Base-by-base conservation (phyloP, 2,113 vertebrate genomes). In the Gymnocephalus cernua region DNA sequence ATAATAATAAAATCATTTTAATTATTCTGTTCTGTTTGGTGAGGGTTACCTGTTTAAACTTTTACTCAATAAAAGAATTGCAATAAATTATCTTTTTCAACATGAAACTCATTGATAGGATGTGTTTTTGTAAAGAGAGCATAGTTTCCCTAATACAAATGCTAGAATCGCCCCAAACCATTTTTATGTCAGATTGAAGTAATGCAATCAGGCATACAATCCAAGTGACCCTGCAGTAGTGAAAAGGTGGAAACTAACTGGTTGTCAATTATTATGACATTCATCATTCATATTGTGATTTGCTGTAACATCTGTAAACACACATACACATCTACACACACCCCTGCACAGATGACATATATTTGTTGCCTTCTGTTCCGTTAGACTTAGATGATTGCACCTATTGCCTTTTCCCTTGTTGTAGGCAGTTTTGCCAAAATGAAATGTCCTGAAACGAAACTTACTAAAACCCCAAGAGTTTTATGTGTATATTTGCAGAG, bases 211-310 rank as follows among this genome's bases (percentile, higher is more conserved):
- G 35, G 23, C 21, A 63, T 44, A 8, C 4, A 63, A 63, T 21
- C 38, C 11, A 8, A 48, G 12, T 9, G 56, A 57, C 53, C 25
- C 44, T 19, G 25, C 64, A 48, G 25, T 6, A 35, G 21, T 11
- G 62, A 45, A 1, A 10, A 14, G n/a, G 19, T 62, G 13, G 27
- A 51, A 68, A 70, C 21, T 57, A 13, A 54, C 23, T 21, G 15
- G 15, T 68, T 10, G 4, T 47, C 9, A 41, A 8, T 51, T 3
- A 14, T 58, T 19, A 2, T 18, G 5, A 25, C 3, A 50, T 15
- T n/a, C 3, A 2, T 32, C 19, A 57, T 66, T 57, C 35, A 64
- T 63, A 57, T 63, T 63, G 48, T 54, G 48, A 54, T 71, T 54
- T 23, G 5, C 18, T 16, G 19, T 67, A 53, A 68, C 4, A 25